Evolutionary conservation across 2,797 vertebrate species (phyloP).

Genomic region (Sarcoramphus papa): DNA sequence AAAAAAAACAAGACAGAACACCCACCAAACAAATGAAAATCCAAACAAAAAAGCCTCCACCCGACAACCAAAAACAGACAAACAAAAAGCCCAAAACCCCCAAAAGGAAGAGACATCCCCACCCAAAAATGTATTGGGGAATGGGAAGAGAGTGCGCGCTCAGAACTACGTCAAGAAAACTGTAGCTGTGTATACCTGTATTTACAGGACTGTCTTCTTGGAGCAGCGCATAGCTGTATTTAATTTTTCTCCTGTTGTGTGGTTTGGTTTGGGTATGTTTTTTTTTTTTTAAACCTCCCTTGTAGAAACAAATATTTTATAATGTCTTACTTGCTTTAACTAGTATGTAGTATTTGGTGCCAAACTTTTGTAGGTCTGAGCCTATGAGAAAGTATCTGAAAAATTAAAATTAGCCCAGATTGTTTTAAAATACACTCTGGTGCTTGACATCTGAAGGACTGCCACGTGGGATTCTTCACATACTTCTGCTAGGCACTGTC

Average conservation of each 20-base stretch:
- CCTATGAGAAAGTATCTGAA: background rate
- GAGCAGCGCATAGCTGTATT: background rate
- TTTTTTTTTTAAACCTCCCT: background rate
- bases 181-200: background rate
- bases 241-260: background rate
- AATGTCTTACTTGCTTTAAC: background rate
- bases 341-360: background rate
- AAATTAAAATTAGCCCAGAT: background rate
- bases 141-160: background rate
- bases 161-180: accelerated
- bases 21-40: background rate
- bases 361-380: background rate
- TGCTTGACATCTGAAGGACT: background rate
- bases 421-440: background rate
- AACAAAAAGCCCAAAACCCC: background rate
- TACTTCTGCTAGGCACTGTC: background rate
- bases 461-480: background rate
- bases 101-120: background rate
- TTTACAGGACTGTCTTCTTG: background rate
- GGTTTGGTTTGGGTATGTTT: background rate
- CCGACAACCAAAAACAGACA: background rate
- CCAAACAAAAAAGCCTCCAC: background rate
- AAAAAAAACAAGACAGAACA: background rate
- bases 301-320: background rate
- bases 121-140: background rate